Evolutionary conservation across 2,113 vertebrate species (phyloP).

Genomic region (Syrrhaptes paradoxus): DNA sequence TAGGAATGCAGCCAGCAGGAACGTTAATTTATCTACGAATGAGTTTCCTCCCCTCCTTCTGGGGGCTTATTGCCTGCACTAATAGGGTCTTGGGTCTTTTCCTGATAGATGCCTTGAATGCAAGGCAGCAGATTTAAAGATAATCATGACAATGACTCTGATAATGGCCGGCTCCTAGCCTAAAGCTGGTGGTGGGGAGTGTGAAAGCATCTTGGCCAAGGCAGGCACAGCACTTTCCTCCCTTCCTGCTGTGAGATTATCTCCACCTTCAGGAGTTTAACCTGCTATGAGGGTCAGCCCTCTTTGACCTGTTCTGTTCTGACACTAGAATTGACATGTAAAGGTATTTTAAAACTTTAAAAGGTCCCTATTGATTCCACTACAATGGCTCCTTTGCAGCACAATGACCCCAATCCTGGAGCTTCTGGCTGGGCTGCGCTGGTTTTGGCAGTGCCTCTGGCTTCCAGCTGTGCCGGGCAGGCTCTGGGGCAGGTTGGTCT

Average conservation of each 20-base stretch:
- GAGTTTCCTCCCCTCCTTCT: conserved; percentile 58
- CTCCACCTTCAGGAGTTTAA: conserved; percentile 66
- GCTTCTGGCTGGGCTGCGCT: neutral
- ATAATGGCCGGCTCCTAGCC: conserved; percentile 66
- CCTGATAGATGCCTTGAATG: conserved; percentile 71
- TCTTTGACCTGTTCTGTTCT: conserved; percentile 64
- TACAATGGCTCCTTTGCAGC: conserved; percentile 27
- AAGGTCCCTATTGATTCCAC: neutral
- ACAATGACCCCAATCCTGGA: neutral
- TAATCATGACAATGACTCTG: conserved; percentile 77
- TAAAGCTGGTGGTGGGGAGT: conserved; percentile 4
- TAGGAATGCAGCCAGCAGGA: conserved; percentile 55
- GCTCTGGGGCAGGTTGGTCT: neutral
- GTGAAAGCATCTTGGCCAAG: conserved; percentile 41
- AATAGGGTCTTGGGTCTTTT: conserved; percentile 65
- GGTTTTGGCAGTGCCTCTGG: neutral
- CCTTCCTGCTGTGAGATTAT: conserved; percentile 66
- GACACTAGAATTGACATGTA: conserved; percentile 68
- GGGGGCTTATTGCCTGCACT: conserved; percentile 43
- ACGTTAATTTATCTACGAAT: conserved; percentile 65
- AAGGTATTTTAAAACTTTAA: conserved; percentile 34
- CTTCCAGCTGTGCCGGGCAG: neutral
- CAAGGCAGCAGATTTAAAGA: conserved; percentile 67
- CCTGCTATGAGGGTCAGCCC: conserved; percentile 20
- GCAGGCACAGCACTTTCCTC: conserved; percentile 43